A percentile compares a stretch with the other conserved stretches of the same genome.
phyloP scores from a whole-genome alignment of 2,888 invertebrate species.

The Apomyelois bistriatella region DNA sequence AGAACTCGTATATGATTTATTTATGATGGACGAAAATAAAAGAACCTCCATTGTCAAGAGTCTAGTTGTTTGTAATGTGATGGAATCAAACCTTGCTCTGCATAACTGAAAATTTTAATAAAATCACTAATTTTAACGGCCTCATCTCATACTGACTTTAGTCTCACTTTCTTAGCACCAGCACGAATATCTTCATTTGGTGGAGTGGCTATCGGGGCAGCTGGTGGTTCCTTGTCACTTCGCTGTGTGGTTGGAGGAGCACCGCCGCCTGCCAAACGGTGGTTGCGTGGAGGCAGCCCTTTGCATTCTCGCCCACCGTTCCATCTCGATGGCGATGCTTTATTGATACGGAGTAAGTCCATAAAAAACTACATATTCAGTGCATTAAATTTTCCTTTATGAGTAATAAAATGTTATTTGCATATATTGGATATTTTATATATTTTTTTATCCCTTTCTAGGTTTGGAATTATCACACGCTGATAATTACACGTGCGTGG shows the following conservation, averaged over 20 bases:
- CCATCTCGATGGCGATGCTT: slow-evolving; percentile 82
- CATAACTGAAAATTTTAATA: too few species aligned
- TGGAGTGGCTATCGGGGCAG: slow-evolving; percentile 83
- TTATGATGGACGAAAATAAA: too few species aligned
- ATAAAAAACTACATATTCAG: neutral
- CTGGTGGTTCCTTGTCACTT: slow-evolving; percentile 83
- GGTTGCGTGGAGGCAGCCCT: slow-evolving; percentile 84
- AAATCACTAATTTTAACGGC: too few species aligned
- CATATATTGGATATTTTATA: too few species aligned
- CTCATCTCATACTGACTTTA: neutral
- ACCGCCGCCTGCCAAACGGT: slow-evolving; percentile 87
- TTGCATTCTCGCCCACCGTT: slow-evolving; percentile 83
- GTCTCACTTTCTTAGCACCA: slow-evolving; percentile 78
- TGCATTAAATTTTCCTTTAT: too few species aligned
- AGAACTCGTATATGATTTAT: too few species aligned
- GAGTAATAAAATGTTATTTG: too few species aligned
- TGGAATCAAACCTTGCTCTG: too few species aligned
- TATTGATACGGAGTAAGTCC: slow-evolving; percentile 83
- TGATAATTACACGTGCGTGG: slow-evolving; percentile 89
- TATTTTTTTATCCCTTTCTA: slow-evolving; percentile 32
- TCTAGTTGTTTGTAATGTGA: too few species aligned
- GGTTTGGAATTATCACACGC: slow-evolving; percentile 85
- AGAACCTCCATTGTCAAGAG: too few species aligned
- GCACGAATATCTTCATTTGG: slow-evolving; percentile 93
- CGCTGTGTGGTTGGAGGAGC: slow-evolving; percentile 88